Percentiles rank a stretch among this genome's conserved stretches.
These are phyloP conservation scores for Amazona vittata DNA, from an alignment of 2,113 vertebrate genomes.

Conservation along the genomic window DNA sequence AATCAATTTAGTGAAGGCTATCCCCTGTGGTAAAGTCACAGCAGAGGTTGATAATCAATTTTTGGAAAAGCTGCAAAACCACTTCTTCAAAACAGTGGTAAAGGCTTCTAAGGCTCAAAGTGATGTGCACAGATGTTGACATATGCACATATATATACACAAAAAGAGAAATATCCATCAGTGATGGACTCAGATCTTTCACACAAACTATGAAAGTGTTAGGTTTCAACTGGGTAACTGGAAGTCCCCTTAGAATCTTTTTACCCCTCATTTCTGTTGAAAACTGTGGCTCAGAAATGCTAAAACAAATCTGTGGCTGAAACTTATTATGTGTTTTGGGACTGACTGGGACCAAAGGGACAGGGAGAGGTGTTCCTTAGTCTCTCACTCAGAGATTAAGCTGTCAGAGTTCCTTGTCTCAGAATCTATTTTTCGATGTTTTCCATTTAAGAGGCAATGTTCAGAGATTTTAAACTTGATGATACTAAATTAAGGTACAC, in stretches of 20 bases:
- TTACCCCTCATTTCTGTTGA: background rate
- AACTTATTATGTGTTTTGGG: background rate
- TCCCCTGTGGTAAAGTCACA: background rate
- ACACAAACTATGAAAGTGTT: background rate
- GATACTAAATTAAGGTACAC: background rate
- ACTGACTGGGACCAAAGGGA: background rate
- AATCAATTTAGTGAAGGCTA: background rate
- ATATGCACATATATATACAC: too few species aligned
- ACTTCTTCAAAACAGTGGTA: background rate
- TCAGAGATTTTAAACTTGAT: background rate
- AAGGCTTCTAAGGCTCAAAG: background rate
- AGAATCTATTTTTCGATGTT: background rate
- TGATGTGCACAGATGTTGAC: background rate
- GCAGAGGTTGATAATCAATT: background rate
- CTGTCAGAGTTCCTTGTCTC: background rate
- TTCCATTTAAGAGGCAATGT: background rate
- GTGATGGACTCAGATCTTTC: background rate
- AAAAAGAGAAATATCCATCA: background rate
- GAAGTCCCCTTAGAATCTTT: background rate
- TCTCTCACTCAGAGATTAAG: background rate
- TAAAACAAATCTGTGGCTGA: background rate
- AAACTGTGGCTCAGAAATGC: background rate
- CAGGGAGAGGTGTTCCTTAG: background rate
- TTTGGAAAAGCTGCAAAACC: background rate
- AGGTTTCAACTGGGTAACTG: background rate